phyloP scores from a whole-genome alignment of 2,797 vertebrate species.

The Erpetoichthys calabaricus region DNA sequence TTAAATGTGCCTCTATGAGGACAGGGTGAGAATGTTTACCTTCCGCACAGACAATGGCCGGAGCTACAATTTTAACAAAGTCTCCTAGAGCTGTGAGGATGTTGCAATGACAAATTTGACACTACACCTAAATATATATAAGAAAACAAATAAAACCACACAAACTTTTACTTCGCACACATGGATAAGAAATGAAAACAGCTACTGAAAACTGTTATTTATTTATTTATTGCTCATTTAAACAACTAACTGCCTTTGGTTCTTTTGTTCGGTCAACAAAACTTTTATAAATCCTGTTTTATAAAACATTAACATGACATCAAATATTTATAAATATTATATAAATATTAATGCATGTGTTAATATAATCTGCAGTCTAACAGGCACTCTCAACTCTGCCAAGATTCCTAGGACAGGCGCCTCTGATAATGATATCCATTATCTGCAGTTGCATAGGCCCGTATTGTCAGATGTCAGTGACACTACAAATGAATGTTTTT shows the following conservation, averaged over 20 bases:
- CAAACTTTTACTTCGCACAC: too few species aligned
- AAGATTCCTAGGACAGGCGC: slow-evolving; percentile 60
- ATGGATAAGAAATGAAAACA: too few species aligned
- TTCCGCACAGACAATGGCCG: too few species aligned
- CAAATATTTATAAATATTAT: slow-evolving; percentile 75
- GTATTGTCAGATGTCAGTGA: slow-evolving; percentile 22
- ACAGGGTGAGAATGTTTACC: too few species aligned
- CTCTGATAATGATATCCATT: slow-evolving; percentile 66
- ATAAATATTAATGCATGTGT: slow-evolving; percentile 74
- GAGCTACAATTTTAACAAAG: too few species aligned
- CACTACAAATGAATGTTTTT: slow-evolving; percentile 6
- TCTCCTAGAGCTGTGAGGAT: too few species aligned
- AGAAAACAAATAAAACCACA: too few species aligned
- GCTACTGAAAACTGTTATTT: too few species aligned
- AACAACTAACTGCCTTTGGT: background rate
- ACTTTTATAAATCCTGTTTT: slow-evolving; percentile 62
- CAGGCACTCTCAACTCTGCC: slow-evolving; percentile 66
- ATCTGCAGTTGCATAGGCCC: slow-evolving; percentile 51
- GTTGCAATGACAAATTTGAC: too few species aligned
- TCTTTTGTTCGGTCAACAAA: slow-evolving; percentile 48
- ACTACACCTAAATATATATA: too few species aligned
- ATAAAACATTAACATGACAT: slow-evolving; percentile 73
- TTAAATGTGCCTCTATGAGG: too few species aligned
- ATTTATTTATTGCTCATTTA: background rate
- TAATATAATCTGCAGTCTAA: slow-evolving; percentile 69